phyloP scores from a whole-genome alignment of 1,140 invertebrate species.

The Formica selysi region DNA sequence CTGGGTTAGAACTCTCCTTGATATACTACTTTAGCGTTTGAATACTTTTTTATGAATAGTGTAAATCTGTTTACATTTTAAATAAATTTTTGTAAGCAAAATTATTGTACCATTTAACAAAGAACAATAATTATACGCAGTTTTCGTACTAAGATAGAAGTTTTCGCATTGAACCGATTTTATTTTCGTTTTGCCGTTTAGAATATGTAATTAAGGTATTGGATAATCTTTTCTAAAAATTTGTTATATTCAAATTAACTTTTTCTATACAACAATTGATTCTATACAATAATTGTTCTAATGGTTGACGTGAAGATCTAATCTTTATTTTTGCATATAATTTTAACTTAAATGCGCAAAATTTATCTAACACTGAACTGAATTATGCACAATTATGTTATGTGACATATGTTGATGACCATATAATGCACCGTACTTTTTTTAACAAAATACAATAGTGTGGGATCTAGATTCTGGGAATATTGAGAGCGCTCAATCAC shows the following conservation, averaged over 20 bases:
- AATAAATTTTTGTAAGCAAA: slow-evolving; percentile 30
- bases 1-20: too few relatives aligned
- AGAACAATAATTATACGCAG: slow-evolving; percentile 27
- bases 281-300: slow-evolving; percentile 5
- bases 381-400: slow-evolving; percentile 51
- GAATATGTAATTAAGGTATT: not conserved
- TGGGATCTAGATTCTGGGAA: too few relatives aligned
- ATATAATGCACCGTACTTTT: slow-evolving; percentile 46
- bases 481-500: too few relatives aligned
- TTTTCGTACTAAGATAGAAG: slow-evolving; percentile 9
- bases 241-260: slow-evolving; percentile 9
- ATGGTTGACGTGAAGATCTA: slow-evolving; percentile 15
- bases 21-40: too few relatives aligned
- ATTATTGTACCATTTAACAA: slow-evolving; percentile 1
- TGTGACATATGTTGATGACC: slow-evolving; percentile 50
- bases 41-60: slow-evolving; percentile 17
- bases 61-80: slow-evolving; percentile 15
- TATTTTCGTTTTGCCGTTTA: not conserved
- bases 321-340: slow-evolving; percentile 32
- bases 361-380: slow-evolving; percentile 28
- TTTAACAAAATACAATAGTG: slow-evolving; percentile 55
- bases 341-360: slow-evolving; percentile 31
- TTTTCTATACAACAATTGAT: slow-evolving; percentile 22
- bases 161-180: slow-evolving; percentile 12
- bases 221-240: slow-evolving; percentile 30